Percentiles rank a stretch among this genome's conserved stretches.
These are phyloP conservation scores for Chaitophorus viminalis DNA, from an alignment of 2,888 invertebrate species.

Conservation along the genomic window DNA sequence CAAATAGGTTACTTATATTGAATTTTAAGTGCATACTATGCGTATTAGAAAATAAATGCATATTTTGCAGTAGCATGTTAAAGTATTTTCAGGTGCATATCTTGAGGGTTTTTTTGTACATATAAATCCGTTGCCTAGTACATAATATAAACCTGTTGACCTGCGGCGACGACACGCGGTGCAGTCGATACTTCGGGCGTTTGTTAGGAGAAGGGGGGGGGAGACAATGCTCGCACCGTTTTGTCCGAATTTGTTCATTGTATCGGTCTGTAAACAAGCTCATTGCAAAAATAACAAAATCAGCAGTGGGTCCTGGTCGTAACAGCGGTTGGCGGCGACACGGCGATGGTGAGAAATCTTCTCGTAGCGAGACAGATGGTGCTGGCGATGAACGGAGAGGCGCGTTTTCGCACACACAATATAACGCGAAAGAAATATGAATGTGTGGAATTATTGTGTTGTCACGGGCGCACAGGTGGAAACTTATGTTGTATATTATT, in stretches of 20 bases:
- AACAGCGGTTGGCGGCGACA: not conserved
- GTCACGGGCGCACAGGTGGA: constrained; percentile 47
- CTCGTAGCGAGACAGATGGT: constrained; percentile 26
- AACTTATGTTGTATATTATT: constrained; percentile 5
- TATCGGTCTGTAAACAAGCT: constrained; percentile 47
- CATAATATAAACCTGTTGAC: constrained; percentile 38
- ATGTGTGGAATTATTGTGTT: constrained; percentile 43
- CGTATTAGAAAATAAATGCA: no score
- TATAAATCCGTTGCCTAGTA: not conserved
- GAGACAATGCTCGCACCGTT: not conserved
- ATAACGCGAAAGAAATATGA: constrained; percentile 12
- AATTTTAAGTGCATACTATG: no score
- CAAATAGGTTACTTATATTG: no score
- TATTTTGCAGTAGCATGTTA: no score
- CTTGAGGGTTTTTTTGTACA: no score
- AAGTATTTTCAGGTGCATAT: no score
- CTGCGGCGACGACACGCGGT: constrained; percentile 1
- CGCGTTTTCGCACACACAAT: not conserved
- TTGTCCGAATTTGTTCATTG: constrained; percentile 24
- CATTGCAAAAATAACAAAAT: constrained; percentile 60
- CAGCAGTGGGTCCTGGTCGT: constrained; percentile 42
- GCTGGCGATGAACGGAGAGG: not conserved
- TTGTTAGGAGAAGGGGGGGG: no score
- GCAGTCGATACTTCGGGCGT: not conserved
- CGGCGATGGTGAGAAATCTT: not conserved